phyloP scores from a whole-genome alignment of 2,797 vertebrate species.

The Helicolenus hilgendorfi region DNA sequence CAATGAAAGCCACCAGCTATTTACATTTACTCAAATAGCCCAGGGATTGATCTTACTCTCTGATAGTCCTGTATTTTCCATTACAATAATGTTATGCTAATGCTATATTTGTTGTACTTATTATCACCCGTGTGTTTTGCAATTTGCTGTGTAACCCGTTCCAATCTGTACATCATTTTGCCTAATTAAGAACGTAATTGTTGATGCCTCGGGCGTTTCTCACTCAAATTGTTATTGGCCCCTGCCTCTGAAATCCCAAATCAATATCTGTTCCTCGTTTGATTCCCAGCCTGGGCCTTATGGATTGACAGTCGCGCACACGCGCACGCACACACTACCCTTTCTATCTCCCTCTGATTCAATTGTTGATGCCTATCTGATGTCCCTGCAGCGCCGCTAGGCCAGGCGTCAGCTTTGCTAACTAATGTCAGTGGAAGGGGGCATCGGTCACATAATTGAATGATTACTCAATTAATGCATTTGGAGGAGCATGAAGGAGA shows the following conservation, averaged over 20 bases:
- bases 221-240: conserved; percentile 51
- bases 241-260: conserved; percentile 69
- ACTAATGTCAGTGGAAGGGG: conserved; percentile 34
- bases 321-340: not conserved
- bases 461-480: conserved; percentile 48
- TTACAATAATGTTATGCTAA: not conserved
- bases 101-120: not conserved
- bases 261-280: conserved; percentile 73
- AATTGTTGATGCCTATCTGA: conserved; percentile 55
- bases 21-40: not conserved
- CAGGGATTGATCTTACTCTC: not conserved
- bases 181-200: conserved; percentile 66
- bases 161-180: conserved; percentile 7
- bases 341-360: conserved; percentile 49
- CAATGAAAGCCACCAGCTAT: not conserved
- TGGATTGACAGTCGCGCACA: conserved; percentile 42
- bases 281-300: conserved; percentile 45
- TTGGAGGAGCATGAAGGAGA: conserved; percentile 40
- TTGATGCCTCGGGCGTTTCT: conserved; percentile 67
- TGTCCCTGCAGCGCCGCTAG: conserved; percentile 66
- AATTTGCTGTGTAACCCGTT: not conserved
- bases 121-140: conserved; percentile 8
- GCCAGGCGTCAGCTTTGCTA: conserved; percentile 45
- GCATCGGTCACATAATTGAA: conserved; percentile 55
- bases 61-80: not conserved